phyloP scores from a whole-genome alignment of 2,888 invertebrate genomes.

The Quadroppia sp. region DNA sequence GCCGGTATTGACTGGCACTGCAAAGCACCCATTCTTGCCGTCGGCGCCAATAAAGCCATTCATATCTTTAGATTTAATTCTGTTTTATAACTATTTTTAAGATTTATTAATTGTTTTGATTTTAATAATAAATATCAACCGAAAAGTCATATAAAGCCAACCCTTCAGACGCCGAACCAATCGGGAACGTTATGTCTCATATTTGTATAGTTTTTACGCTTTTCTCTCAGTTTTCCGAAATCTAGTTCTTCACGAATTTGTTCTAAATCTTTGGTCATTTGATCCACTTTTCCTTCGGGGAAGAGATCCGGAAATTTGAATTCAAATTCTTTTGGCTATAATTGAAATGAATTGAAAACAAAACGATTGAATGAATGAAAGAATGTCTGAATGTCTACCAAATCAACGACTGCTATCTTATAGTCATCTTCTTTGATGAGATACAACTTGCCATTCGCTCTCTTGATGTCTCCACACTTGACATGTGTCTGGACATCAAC shows the following conservation, averaged over 20 bases:
- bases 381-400: conserved; percentile 52
- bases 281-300: conserved; percentile 52
- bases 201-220: background rate
- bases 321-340: conserved; percentile 60
- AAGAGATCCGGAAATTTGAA: conserved; percentile 76
- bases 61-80: conserved; percentile 36
- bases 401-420: conserved; percentile 70
- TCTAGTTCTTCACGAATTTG: conserved; percentile 64
- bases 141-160: background rate
- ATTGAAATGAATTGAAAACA: background rate
- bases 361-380: background rate
- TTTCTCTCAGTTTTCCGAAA: conserved; percentile 53
- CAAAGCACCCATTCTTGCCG: conserved; percentile 61
- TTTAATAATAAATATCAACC: background rate
- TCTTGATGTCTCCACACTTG: conserved; percentile 57
- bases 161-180: conserved; percentile 48
- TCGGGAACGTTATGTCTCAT: conserved; percentile 46
- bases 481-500: conserved; percentile 72
- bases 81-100: background rate
- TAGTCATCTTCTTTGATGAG: conserved; percentile 75
- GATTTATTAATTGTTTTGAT: background rate
- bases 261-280: conserved; percentile 60
- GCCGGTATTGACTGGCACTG: conserved; percentile 64
- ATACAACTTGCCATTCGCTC: conserved; percentile 62
- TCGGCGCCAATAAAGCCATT: conserved; percentile 53